Base-by-base conservation (phyloP, 1,140 invertebrate species). In the Habropoda laboriosa region DNA sequence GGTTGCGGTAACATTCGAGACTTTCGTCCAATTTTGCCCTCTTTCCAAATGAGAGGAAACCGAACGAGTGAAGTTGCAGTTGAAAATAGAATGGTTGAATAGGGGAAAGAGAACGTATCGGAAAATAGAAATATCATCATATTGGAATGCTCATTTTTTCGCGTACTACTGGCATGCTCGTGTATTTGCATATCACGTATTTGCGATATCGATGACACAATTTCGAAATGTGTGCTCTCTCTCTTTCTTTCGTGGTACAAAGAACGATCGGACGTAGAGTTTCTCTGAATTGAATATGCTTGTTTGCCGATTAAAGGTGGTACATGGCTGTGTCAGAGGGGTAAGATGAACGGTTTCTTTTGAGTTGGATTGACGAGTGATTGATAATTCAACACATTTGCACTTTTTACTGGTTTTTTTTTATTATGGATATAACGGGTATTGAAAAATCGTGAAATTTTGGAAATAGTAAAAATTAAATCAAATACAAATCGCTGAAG, bases 1-100 rank as follows among this genome's bases (percentile, higher is more conserved):
- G 30, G 27, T 55, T 45, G 64, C 32, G 35, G 51, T 61, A 64
- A 77, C 51, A 77, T 76, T n/a, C 45, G 47, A 12, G 40, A 75
- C 10, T 42, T 32, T 75, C 27, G 47, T 67, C n/a, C 57, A 49
- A 45, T 3, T 72, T 60, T 6, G 30, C 18, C 24, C 70, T 24
- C 27, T 49, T 63, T 74, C 10, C n/a, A 61, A 63, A 27, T n/a
- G 21, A 24, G 57, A 51, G 32, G 24, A 35, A 32, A 63, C 27
- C n/a, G 63, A 63, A 74, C 57, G 71, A 63, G 63, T 24, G 58
- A 61, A 47, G 40, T 42, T 49, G 57, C 71, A 38, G 16, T 42
- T 27, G 18, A 8, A 45, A 21, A 60, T 13, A 61, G 21, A 60
- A 47, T 24, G 53, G 24, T 7, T 13, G 55, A 57, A 18, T 30